Conservation (phyloP, 30 jellyfish, hydroid and myxozoan genomes). For the Nemopilema nomurai region DNA sequence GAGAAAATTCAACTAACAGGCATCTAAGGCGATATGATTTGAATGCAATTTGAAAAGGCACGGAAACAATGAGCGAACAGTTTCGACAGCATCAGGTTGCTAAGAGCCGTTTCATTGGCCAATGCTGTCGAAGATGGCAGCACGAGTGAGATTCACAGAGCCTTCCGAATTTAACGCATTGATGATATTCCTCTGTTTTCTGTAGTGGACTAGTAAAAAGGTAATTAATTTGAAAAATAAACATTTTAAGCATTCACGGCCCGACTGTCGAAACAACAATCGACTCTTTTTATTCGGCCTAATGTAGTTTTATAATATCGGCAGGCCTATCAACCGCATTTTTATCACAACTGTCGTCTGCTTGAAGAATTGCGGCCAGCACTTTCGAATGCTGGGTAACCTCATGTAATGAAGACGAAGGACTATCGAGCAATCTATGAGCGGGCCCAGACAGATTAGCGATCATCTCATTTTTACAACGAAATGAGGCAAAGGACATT, state of each 20-base stretch:
- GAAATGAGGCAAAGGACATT: not conserved
- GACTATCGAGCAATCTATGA: not conserved
- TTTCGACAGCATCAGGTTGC: no score
- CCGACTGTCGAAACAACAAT: not conserved
- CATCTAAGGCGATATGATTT: no score
- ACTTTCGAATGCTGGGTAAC: not conserved
- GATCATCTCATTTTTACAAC: not conserved
- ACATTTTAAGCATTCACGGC: not conserved
- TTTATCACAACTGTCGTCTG: not conserved
- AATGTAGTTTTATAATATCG: not conserved
- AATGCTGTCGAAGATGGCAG: no score
- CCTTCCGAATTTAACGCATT: not conserved
- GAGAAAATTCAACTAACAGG: no score
- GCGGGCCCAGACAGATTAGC: conserved; percentile 25
- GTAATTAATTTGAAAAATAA: not conserved
- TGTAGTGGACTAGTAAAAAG: not conserved
- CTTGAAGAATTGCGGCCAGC: not conserved
- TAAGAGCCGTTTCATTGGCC: no score
- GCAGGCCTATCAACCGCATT: not conserved
- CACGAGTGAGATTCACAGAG: not conserved
- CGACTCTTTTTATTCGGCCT: not conserved
- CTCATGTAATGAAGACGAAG: not conserved
- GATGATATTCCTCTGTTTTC: not conserved
- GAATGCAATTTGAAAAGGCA: no score
- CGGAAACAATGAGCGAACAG: no score